Conservation (phyloP, 2,797 vertebrate genomes). For the Heterohyrax brucei region DNA sequence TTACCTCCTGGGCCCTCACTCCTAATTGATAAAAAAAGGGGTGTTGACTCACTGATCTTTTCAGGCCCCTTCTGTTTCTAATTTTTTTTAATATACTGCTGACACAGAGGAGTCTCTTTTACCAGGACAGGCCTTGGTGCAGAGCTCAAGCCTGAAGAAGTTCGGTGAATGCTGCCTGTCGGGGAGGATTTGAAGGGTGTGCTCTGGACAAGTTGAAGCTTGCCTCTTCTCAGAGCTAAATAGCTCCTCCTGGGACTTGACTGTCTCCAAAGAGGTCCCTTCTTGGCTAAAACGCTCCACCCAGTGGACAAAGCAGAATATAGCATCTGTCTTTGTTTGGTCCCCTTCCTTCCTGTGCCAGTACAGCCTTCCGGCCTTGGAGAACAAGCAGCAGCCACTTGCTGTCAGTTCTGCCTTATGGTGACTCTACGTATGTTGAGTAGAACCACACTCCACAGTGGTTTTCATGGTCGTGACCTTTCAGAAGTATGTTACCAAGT, state of each 20-base stretch:
- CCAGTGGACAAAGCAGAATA: slow-evolving; percentile 69
- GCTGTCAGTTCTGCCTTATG: neutral
- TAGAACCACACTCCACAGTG: neutral
- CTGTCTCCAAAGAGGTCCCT: neutral
- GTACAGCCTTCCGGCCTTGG: neutral
- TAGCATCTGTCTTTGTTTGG: slow-evolving; percentile 54
- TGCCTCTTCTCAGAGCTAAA: neutral
- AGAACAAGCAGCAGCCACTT: neutral
- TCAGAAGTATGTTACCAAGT: neutral
- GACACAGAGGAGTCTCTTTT: neutral
- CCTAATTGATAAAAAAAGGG: neutral
- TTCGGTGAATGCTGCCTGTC: fast-evolving
- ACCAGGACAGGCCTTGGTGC: neutral
- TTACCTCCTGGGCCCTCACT: too few species aligned
- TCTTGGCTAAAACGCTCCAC: slow-evolving; percentile 79
- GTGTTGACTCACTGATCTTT: neutral
- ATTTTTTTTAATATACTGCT: neutral
- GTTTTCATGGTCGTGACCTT: neutral
- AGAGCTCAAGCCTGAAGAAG: neutral
- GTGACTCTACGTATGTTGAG: neutral
- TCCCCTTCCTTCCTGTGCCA: fast-evolving
- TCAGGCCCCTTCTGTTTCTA: neutral
- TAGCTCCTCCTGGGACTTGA: neutral
- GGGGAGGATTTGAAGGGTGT: neutral
- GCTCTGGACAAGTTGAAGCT: neutral